Conservation (phyloP, 2,797 vertebrate species). For the Alauda arvensis region DNA sequence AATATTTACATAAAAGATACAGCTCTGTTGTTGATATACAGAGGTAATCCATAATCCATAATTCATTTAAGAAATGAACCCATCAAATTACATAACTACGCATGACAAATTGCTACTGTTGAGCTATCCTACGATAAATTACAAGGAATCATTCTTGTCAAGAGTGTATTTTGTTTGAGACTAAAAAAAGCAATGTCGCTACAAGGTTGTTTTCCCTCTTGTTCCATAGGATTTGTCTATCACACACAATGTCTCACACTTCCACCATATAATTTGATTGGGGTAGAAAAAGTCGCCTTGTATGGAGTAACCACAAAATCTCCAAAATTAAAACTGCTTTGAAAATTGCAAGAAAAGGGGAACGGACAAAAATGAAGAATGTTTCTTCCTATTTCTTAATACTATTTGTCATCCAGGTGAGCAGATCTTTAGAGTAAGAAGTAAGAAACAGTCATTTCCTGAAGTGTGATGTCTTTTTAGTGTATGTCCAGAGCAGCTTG, state of each 20-base stretch:
- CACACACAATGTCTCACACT: neutral
- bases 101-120: slow-evolving; percentile 57
- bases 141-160: slow-evolving; percentile 44
- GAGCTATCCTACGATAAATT: slow-evolving; percentile 49
- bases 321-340: neutral
- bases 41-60: slow-evolving; percentile 69
- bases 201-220: slow-evolving; percentile 38
- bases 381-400: neutral
- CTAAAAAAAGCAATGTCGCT: slow-evolving; percentile 37
- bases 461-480: neutral
- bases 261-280: neutral
- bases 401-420: slow-evolving; percentile 40
- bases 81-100: slow-evolving; percentile 61
- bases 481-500: slow-evolving; percentile 18
- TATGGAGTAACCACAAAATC: neutral
- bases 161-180: slow-evolving; percentile 38
- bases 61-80: slow-evolving; percentile 65
- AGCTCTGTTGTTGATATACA: slow-evolving; percentile 63
- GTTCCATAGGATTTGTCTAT: slow-evolving; percentile 25
- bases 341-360: neutral
- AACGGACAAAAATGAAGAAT: neutral
- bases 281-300: neutral
- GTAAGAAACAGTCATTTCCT: neutral
- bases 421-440: neutral
- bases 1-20: slow-evolving; percentile 66